Base-by-base conservation (phyloP, 1,140 invertebrate genomes). In the Eubasilissa regina region DNA sequence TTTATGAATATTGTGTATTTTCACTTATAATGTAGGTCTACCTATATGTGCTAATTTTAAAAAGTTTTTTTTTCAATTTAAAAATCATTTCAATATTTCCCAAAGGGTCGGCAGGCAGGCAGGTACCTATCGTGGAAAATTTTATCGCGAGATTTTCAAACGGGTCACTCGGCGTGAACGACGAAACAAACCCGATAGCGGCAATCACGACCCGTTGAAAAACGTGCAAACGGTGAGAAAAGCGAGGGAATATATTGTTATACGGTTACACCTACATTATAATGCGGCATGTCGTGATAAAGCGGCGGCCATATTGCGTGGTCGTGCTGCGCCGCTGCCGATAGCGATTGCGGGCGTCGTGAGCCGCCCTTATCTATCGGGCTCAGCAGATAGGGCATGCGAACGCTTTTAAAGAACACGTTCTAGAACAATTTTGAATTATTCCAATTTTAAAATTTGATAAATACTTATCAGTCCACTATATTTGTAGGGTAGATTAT, bases 201-300 rank as follows among this genome's bases (percentile, higher is more conserved):
- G 8, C 45, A 47, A 68, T 68, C 64, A 68, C 64, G 64, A 68
- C 21, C 64, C 64, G 64, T 68, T 47, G 21, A 43, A 68, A 68
- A 68, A 68, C 64, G 64, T 68, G 64, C 15, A 21, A 45, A 68
- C 13, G n/a, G 64, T 45, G 64, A 68, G 44, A 68, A 68, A 68
- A 68, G 44, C 43, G 43, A 3, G 6, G 44, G 64, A 68, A 68
- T 19, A 58, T 58, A 19, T 19, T 15, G 19, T 68, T 19, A 11
- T 47, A 68, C 12, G 47, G 44, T 68, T 17, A n/a, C n/a, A 43
- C 35, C 25, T 35, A 68, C 17, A 45, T 68, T 68, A 45, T 68
- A 68, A 68, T 68, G 64, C 64, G 9, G 43, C 64, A 45, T 68
- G 64, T 68, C 64, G 44, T 45, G 64, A 68, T 68, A 68, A 68